Evolutionary conservation across 2,888 invertebrate species (phyloP), one percentile per base, ranked within the genome.

Genomic region (Sarcophaga rosellei): DNA sequence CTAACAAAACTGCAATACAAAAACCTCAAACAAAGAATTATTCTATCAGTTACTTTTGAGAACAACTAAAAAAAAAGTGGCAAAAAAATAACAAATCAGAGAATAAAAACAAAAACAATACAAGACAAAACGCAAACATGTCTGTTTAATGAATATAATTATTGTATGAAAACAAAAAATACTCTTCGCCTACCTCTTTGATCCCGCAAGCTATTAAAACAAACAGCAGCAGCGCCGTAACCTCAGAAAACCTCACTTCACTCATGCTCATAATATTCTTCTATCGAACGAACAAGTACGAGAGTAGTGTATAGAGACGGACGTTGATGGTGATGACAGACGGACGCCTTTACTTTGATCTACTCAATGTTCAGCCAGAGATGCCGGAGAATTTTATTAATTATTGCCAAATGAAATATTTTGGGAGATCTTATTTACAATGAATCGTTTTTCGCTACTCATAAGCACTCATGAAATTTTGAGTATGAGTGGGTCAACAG

Each of bases 111-210:
- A 35, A 35, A 35, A 35, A 35, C 35, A 35, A 35, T 35, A 35
- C 6, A 35, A 35, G 8, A 35, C 35, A 35, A 35, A 35, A 35
- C 35, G 35, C 70, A 65, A 83, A 77, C 59, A 81, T 83, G 83
- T 70, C 74, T 86, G 72, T 79, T 81, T 80, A 86, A 86, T 86
- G 86, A 86, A 86, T 80, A 83, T 83, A 83, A 86, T 83, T 81
- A 86, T 77, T 35, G 35, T 35, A 35, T 35, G 8, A 35, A 35
- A 68, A 72, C 68, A 15, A 72, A 72, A 68, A 73, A 68, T 2
- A 65, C 53, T 12, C 66, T 72, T 53, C n/a, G 12, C 21, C 5
- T 11, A 10, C 74, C 70, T 70, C 80, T 53, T 10, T 4, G 25
- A 15, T n/a, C 23, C 3, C 20, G 44, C 35, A 47, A 76, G 47